phyloP scores from a whole-genome alignment of 2,797 vertebrate genomes.

The Pseudopleuronectes americanus region DNA sequence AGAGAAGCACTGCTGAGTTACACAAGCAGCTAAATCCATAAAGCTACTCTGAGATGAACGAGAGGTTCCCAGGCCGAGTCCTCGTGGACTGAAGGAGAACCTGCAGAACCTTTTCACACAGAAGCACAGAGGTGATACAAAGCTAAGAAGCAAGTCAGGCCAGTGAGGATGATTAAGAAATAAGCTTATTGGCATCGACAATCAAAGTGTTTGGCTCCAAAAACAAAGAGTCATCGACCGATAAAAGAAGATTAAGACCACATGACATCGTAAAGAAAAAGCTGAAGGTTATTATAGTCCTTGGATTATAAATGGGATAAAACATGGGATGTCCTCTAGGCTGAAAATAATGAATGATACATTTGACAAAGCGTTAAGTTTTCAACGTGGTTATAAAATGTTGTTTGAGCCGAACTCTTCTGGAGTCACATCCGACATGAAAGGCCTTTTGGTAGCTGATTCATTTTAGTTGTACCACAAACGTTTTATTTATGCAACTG shows the following conservation, averaged over 20 bases:
- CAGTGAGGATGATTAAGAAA: constrained; percentile 48
- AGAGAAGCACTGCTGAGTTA: constrained; percentile 63
- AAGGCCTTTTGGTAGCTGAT: constrained; percentile 70
- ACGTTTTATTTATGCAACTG: constrained; percentile 44
- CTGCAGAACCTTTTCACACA: constrained; percentile 42
- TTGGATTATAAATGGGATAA: constrained; percentile 41
- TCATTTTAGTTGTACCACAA: constrained; percentile 74
- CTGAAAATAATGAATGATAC: constrained; percentile 47
- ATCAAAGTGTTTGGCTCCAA: constrained; percentile 62
- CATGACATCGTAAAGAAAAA: constrained; percentile 18
- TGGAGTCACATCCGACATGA: constrained; percentile 65
- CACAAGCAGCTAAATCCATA: constrained; percentile 68
- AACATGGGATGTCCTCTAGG: constrained; percentile 2
- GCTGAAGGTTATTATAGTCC: constrained; percentile 27
- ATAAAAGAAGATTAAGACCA: constrained; percentile 29
- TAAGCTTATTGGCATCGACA: constrained; percentile 51
- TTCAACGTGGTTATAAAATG: not conserved
- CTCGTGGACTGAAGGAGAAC: constrained; percentile 31
- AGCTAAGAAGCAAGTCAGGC: constrained; percentile 61
- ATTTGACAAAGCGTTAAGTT: constrained; percentile 12
- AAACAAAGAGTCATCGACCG: constrained; percentile 36
- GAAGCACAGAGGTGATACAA: constrained; percentile 77
- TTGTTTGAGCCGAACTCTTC: constrained; percentile 65
- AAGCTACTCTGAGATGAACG: constrained; percentile 70
- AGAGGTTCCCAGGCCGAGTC: constrained; percentile 34